Evolutionary conservation across 1,140 invertebrate species (phyloP), one percentile per base, ranked within the genome.

Genomic region (Zeugodacus cucurbitae): DNA sequence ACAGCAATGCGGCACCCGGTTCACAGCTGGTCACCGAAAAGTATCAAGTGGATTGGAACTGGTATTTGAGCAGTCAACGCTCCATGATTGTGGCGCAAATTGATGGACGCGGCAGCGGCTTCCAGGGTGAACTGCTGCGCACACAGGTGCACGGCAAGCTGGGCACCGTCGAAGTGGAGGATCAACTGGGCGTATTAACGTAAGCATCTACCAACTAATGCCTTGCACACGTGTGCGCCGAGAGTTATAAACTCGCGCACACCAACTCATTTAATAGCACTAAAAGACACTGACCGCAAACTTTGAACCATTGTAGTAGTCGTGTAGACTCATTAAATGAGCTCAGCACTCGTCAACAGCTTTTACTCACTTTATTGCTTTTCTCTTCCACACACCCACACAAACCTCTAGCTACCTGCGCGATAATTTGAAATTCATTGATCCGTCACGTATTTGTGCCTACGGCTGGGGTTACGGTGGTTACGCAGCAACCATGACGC

Each of bases 111-210:
- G 97, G 97, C 8, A 96, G 96, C 37, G 96, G 96, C 7, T 97
- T 95, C 88, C 96, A 97, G 94, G 97, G 97, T 20, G 95, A 97
- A 89, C 95, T 95, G 48, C 94, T 97, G 86, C 94, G 96, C 89
- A 95, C 96, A 88, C 95, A 96, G 91, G 95, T 97, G 14, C 96
- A 97, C 90, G 95, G 95, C 88, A 95, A 94, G 87, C 92, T 96
- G 57, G 94, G 95, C 34, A 94, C 95, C 5, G 95, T 95, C 2
- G 96, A 96, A 89, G 95, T 98, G 0, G 96, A 98, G 92, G 98
- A 99, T 94, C 97, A 98, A 93, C 95, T 99, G 34, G 96, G 96
- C 37, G 98, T 98, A 10, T 94, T 98, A 34, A 95, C 95, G 94
- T 96, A 93, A 94, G 94, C 93, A 74, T 10, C 57, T 22, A 44